Conservation (phyloP, 2,797 vertebrate species). For the Sphenopsis melanotis region DNA sequence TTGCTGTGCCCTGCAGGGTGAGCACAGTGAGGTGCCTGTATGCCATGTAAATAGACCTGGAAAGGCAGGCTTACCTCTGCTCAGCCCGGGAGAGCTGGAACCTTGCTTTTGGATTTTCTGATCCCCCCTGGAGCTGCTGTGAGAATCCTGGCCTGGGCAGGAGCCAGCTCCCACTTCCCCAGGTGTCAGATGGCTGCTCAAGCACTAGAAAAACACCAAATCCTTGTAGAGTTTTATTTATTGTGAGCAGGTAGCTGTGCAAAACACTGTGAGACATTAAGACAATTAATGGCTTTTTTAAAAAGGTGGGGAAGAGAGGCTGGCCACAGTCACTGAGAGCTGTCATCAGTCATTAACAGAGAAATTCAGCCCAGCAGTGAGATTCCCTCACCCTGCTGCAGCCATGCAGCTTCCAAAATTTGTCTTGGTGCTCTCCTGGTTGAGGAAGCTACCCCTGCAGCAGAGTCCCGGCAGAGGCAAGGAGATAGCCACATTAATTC, state of each 20-base stretch:
- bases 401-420: background rate
- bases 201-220: background rate
- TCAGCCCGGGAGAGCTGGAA: background rate
- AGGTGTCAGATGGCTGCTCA: background rate
- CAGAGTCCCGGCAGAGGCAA: background rate
- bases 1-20: background rate
- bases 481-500: background rate
- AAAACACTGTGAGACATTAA: background rate
- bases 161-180: background rate
- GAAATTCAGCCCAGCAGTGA: background rate
- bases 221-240: background rate
- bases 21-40: background rate
- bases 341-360: background rate
- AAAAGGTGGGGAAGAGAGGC: too few relatives aligned
- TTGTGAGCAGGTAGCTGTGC: background rate
- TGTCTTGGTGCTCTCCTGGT: background rate
- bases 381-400: background rate
- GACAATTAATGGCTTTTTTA: background rate
- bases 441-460: background rate
- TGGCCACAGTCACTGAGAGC: background rate
- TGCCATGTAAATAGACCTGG: background rate
- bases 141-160: background rate
- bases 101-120: background rate
- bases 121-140: fast-evolving
- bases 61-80: background rate